Conservation (phyloP, 2,113 vertebrate species). For the Peromyscus polionotus region DNA sequence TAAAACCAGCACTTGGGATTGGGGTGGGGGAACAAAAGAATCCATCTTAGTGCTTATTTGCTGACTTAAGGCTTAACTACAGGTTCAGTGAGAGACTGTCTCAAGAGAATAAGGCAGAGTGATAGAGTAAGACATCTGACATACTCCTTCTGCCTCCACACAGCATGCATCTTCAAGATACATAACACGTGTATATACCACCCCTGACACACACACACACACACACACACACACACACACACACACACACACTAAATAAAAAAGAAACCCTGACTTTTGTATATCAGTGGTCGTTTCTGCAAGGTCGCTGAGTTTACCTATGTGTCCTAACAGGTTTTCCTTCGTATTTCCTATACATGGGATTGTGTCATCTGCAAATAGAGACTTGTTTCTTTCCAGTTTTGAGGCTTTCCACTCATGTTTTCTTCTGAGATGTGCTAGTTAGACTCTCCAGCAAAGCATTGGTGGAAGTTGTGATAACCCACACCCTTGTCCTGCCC, state of each 20-base stretch:
- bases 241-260: neutral
- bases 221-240: neutral
- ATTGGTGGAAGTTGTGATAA: neutral
- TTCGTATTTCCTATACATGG: neutral
- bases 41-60: too few relatives aligned
- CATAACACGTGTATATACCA: neutral
- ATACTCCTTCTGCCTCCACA: neutral
- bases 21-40: neutral
- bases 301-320: neutral
- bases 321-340: neutral
- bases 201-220: neutral
- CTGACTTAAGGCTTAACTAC: neutral
- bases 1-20: neutral
- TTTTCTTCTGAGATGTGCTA: neutral
- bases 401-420: neutral
- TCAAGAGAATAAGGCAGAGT: neutral
- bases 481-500: neutral
- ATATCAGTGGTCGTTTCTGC: neutral
- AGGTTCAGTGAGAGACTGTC: neutral
- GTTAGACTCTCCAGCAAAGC: neutral
- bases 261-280: neutral
- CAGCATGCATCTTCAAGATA: neutral
- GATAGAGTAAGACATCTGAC: neutral
- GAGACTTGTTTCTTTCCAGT: neutral
- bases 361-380: neutral